These are phyloP conservation scores for Motacilla tschutschensis DNA, from an alignment of 2,113 vertebrate species.

Conservation along the genomic window DNA sequence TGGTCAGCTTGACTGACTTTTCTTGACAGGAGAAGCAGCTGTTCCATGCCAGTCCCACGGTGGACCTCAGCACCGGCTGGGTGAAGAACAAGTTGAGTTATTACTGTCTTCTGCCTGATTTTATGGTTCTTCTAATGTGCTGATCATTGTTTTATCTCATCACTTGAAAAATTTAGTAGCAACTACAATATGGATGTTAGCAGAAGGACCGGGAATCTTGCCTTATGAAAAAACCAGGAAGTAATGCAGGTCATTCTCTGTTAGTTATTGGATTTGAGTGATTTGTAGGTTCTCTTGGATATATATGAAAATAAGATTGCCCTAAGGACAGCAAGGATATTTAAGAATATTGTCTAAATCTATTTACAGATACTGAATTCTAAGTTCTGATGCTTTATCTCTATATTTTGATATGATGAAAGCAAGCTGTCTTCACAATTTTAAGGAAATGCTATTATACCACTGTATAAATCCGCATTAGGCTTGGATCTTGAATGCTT, in stretches of 20 bases:
- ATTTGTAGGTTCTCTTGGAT: slow-evolving; percentile 6
- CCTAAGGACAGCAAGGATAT: neutral
- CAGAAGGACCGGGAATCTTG: neutral
- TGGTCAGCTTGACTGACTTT: neutral
- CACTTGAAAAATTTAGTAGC: neutral
- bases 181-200: neutral
- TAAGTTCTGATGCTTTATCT: slow-evolving; percentile 6
- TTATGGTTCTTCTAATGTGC: neutral
- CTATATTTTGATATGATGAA: neutral
- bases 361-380: neutral
- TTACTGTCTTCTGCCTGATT: neutral
- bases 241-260: neutral
- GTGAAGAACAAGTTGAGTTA: neutral
- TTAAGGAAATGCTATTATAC: slow-evolving; percentile 11
- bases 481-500: neutral
- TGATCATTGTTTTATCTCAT: neutral
- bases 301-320: slow-evolving; percentile 15
- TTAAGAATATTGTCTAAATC: slow-evolving; percentile 23
- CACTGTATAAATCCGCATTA: slow-evolving; percentile 16
- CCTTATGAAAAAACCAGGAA: neutral
- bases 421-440: slow-evolving; percentile 5
- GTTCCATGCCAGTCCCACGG: neutral
- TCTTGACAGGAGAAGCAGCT: neutral
- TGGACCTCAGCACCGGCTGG: neutral
- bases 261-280: neutral